Evolutionary conservation across 2,888 invertebrate species (phyloP), one percentile per base, ranked within the genome.

Genomic region (Beris morrisii): DNA sequence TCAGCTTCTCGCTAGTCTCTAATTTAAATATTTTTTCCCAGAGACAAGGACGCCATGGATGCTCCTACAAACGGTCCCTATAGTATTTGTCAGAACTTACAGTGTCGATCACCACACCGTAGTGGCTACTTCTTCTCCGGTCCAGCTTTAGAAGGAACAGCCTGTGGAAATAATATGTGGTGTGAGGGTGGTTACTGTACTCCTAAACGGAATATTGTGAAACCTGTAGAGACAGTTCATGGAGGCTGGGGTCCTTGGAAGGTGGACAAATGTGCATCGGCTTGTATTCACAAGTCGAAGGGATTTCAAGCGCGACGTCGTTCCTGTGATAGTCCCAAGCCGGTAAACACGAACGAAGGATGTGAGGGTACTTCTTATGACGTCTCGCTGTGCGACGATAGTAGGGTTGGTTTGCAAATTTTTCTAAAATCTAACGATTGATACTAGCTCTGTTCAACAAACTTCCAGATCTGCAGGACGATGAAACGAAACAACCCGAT

Each of bases 71-170:
- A 81, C 72, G 76, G 79, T 70, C 71, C 81, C 31, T 73, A 79
- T 2, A 77, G 81, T 38, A 83, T 86, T 69, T 92, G 91, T 76
- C 83, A 84, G 67, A 88, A 87, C 77, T 81, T 91, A 57, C 85
- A 87, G 71, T 92, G 91, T 75, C 85, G 86, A 74, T 87, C 88
- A 15, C 90, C 91, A 43, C 87, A 88, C 74, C 84, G 88, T 58
- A 85, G 86, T 67, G 91, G 90, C 11, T 89, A 85, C 79, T 91
- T 89, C 77, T 87, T 86, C 75, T 88, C 91, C 1, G 92, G 92
- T 0, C 92, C 92, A 0, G 92, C 92, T n/a, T 79, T 93, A 38
- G 91, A 92, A 69, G 92, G 92, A 53, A 92, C 92, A 0, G 78
- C 84, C 22, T 93, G 92, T 75, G 90, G 88, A 9, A 76, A 78